Base-by-base conservation (phyloP, 1,140 invertebrate species). In the Penaeus indicus region DNA sequence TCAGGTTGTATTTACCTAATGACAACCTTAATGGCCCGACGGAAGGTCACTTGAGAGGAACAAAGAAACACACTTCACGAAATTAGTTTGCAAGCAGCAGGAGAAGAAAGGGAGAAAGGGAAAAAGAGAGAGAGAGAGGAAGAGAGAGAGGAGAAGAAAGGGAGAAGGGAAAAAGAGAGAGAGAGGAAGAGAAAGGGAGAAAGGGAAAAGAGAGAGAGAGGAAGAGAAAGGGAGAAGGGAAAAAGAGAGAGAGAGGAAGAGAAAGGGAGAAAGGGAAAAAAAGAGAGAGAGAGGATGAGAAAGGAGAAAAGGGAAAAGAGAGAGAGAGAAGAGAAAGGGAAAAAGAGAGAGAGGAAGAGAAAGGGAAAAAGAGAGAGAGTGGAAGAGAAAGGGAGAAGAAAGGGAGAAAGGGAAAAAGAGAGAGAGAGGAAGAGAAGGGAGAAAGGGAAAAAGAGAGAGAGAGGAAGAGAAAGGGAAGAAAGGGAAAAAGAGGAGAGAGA, bases 311-410 rank as follows among this genome's bases (percentile, higher is more conserved):
- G 7, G 54, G 25, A 79, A 10, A 79, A 2, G 54, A 10, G 54
- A 10, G 54, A 2, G 54, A 10, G 54, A 10, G 8, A 10, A 79
- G 10, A 79, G 25, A 79, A 2, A 79, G 13, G 19, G 10, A 42
- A 16, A 79, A 5, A 79, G n/a, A 54, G 13, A 54, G 47, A 54
- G 47, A 54, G 47, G 11, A 10, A 11, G 75, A 77, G 18, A 75
- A 19, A 75, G 18, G 21, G 72, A 75, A 19, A 75, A 5, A 75
- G 72, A 75, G 72, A 75, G 72, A 75, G 72, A 75, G 72, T 10
- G 72, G 21, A 19, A 75, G 72, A 75, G 72, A 75, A 19, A 75
- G 72, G 21, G 72, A 75, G 72, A 75, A 19, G 21, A 19, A 75
- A 19, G 21, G 19, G 21, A 19, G 21, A 38, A 75, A 19, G 21